A percentile compares a stretch with the other conserved stretches of the same genome.
These are phyloP conservation scores for Chloebia gouldiae DNA, from an alignment of 2,113 vertebrate species.

Conservation along the genomic window DNA sequence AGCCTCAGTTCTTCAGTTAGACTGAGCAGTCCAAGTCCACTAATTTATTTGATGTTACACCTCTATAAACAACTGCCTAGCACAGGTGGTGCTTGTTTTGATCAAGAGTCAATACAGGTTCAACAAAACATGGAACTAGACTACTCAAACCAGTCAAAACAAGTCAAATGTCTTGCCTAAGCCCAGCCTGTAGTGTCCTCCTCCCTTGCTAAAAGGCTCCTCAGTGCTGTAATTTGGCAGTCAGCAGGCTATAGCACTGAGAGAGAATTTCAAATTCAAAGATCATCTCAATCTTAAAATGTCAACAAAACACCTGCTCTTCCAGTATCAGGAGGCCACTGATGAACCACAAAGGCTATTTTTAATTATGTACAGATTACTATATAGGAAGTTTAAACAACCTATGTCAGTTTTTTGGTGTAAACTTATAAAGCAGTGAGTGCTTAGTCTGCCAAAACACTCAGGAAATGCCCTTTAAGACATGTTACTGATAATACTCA, in stretches of 20 bases:
- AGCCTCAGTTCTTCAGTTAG: neutral
- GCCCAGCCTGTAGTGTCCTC: neutral
- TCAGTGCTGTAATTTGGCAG: neutral
- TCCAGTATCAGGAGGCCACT: neutral
- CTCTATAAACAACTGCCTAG: neutral
- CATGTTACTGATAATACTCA: neutral
- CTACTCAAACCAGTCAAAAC: neutral
- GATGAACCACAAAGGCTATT: neutral
- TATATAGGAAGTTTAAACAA: neutral
- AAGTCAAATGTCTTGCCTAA: neutral
- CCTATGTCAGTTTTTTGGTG: neutral
- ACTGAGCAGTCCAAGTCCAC: neutral
- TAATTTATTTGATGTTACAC: neutral
- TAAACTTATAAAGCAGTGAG: neutral
- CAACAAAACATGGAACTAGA: neutral
- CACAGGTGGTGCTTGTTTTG: neutral
- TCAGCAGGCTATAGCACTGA: neutral
- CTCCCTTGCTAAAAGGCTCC: neutral
- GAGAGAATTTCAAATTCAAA: slow-evolving; percentile 1
- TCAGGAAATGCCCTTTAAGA: neutral
- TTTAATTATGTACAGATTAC: neutral
- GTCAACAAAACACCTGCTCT: slow-evolving; percentile 15
- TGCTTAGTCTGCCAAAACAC: neutral
- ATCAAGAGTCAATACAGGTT: neutral
- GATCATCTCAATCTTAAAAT: neutral